Percentiles rank a stretch among this genome's conserved stretches.
phyloP scores from a whole-genome alignment of 2,888 invertebrate genomes.

The Drosophila meridionalis region DNA sequence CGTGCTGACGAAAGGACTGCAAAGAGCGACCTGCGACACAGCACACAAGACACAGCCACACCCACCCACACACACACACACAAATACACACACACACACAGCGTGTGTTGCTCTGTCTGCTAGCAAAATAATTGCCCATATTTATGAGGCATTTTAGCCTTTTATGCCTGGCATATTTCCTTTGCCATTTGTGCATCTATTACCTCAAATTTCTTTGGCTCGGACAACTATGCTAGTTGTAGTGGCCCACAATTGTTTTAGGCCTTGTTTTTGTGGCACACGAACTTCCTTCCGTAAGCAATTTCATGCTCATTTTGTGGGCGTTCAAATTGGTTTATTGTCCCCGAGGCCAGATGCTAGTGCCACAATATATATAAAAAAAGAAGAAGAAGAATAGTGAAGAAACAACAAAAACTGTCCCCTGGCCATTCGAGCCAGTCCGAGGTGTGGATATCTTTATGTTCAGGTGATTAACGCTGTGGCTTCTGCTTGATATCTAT shows the following conservation, averaged over 20 bases:
- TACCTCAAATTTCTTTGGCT: conserved; percentile 46
- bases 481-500: conserved; percentile 14
- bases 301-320: conserved; percentile 85
- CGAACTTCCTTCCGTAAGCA: conserved; percentile 84
- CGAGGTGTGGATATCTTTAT: conserved; percentile 52
- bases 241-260: conserved; percentile 66
- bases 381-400: background rate
- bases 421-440: conserved; percentile 39
- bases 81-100: background rate
- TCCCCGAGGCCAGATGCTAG: conserved; percentile 46
- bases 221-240: conserved; percentile 74
- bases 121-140: conserved; percentile 78
- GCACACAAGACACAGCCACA: background rate
- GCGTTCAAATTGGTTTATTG: conserved; percentile 80
- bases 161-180: conserved; percentile 77
- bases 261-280: conserved; percentile 76
- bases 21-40: conserved; percentile 38
- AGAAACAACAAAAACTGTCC: conserved; percentile 16
- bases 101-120: conserved; percentile 42
- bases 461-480: conserved; percentile 32
- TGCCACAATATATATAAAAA: conserved; percentile 1
- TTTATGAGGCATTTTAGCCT: conserved; percentile 82
- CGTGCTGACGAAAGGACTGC: conserved; percentile 81
- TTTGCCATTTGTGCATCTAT: conserved; percentile 60
- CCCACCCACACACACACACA: conserved; percentile 9